Evolutionary conservation across 1,140 invertebrate genomes (phyloP).

Genomic region (Ceratitis capitata): DNA sequence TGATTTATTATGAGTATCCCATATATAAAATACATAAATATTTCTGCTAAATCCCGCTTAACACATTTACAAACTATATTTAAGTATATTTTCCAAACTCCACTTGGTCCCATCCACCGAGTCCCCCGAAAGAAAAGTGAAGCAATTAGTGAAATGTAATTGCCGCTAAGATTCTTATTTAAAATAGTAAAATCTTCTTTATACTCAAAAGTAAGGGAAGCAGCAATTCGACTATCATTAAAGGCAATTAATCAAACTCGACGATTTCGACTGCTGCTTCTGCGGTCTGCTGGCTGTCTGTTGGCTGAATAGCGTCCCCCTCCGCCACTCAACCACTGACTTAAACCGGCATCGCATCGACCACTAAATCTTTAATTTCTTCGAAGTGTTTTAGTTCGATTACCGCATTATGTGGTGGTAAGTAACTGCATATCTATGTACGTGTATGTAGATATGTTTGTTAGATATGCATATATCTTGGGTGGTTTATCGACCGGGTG

Average conservation of each 20-base stretch:
- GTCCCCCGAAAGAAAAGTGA: background rate
- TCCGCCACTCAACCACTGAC: background rate
- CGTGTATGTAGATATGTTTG: no score
- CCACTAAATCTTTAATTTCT: constrained; percentile 9
- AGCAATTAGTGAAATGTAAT: background rate
- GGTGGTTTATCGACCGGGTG: background rate
- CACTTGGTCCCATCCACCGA: no score
- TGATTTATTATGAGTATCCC: no score
- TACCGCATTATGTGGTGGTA: background rate
- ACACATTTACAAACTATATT: no score
- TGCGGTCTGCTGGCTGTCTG: no score
- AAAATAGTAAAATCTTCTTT: background rate
- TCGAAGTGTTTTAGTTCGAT: background rate
- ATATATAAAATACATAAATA: no score
- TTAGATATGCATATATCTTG: background rate
- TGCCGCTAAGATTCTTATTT: background rate
- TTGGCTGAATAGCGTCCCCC: no score
- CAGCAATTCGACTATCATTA: background rate
- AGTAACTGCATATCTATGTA: background rate
- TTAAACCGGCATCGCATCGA: background rate
- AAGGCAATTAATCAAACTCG: constrained; percentile 28
- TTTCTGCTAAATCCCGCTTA: no score
- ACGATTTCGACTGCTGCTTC: background rate
- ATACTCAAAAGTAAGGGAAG: background rate
- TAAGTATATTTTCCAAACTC: background rate